These are phyloP conservation scores for Caenorhabditis sinica DNA, from an alignment of 2,888 invertebrate genomes.

Conservation along the genomic window DNA sequence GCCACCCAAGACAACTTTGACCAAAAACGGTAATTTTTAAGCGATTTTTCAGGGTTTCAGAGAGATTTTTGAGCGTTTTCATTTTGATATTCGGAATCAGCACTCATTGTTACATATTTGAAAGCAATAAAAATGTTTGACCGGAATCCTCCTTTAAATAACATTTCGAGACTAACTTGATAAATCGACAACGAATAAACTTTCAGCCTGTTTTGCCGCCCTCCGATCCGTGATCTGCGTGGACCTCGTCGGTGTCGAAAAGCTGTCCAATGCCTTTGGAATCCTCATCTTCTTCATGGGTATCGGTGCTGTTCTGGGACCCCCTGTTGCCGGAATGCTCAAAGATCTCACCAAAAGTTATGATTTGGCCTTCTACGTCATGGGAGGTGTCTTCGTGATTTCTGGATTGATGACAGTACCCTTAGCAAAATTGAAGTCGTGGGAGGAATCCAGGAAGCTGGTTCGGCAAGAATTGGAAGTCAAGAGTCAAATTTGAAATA, in stretches of 20 bases:
- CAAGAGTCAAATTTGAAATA: too few species aligned
- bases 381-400: slow-evolving; percentile 90
- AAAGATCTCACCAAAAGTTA: slow-evolving; percentile 86
- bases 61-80: too few species aligned
- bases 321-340: slow-evolving; percentile 84
- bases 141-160: too few species aligned
- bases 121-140: too few species aligned
- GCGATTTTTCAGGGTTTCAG: too few species aligned
- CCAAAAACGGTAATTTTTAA: too few species aligned
- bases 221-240: slow-evolving; percentile 87
- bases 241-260: slow-evolving; percentile 85
- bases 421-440: slow-evolving; percentile 89
- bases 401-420: slow-evolving; percentile 94
- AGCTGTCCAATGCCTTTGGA: slow-evolving; percentile 86
- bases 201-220: slow-evolving; percentile 96
- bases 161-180: too few species aligned
- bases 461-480: too few species aligned
- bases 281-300: slow-evolving; percentile 86
- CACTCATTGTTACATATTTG: too few species aligned
- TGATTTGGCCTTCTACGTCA: slow-evolving; percentile 91
- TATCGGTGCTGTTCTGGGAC: slow-evolving; percentile 85
- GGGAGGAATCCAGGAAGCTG: slow-evolving; percentile 87
- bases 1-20: too few species aligned
- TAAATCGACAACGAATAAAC: too few species aligned
- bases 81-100: too few species aligned